phyloP scores from a whole-genome alignment of 2,888 invertebrate genomes.

The Plagodis pulveraria region DNA sequence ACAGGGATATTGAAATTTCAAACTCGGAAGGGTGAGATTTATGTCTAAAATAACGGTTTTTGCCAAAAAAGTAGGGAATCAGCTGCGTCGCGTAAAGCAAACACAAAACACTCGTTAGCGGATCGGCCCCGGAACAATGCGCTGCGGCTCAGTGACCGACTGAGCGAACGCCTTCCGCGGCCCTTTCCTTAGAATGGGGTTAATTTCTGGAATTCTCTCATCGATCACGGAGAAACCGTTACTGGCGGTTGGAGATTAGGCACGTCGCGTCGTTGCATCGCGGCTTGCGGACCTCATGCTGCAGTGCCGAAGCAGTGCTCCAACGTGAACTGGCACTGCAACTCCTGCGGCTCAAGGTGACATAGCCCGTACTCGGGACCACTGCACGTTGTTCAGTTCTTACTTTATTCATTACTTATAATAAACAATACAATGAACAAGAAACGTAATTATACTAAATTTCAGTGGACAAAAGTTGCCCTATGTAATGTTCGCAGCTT shows the following conservation, averaged over 20 bases:
- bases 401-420: too few species aligned
- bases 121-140: conserved; percentile 14
- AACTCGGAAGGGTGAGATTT: conserved; percentile 82
- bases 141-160: conserved; percentile 29
- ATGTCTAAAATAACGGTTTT: conserved; percentile 83
- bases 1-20: conserved; percentile 72
- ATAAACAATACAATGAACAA: too few species aligned
- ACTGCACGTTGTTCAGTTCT: too few species aligned
- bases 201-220: conserved; percentile 27
- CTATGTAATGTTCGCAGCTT: too few species aligned
- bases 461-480: too few species aligned
- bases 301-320: not conserved
- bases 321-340: not conserved
- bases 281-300: not conserved
- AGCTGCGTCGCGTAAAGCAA: conserved; percentile 58
- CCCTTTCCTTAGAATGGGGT: conserved; percentile 7
- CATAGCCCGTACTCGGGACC: too few species aligned
- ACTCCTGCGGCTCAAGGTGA: too few species aligned
- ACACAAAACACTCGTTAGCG: conserved; percentile 50
- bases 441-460: too few species aligned
- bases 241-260: conserved; percentile 15
- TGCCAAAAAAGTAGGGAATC: conserved; percentile 66
- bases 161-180: conserved; percentile 4
- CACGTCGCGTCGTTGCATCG: not conserved
- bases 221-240: conserved; percentile 24